Conservation (phyloP, 2,888 invertebrate species). For the Proisotoma minuta region DNA sequence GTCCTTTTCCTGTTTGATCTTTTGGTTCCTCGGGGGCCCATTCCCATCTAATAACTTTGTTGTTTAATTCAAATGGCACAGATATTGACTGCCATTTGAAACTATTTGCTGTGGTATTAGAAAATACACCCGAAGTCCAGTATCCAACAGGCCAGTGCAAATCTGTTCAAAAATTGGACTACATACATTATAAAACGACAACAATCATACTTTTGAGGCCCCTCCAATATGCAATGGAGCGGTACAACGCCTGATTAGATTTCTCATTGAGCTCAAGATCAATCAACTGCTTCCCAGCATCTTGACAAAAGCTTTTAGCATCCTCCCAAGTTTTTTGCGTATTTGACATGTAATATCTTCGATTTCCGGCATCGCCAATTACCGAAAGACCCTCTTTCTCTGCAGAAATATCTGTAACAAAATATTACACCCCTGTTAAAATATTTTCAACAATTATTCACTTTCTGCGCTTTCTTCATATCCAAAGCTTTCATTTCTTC, state of each 20-base stretch:
- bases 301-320: not conserved
- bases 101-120: not conserved
- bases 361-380: not conserved
- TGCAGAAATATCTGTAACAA: not conserved
- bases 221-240: not conserved
- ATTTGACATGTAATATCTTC: not conserved
- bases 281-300: not conserved
- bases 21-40: not conserved
- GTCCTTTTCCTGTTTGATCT: not conserved
- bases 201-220: not conserved
- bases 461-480: not conserved
- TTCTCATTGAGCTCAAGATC: not conserved
- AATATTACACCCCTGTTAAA: not conserved
- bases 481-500: not conserved
- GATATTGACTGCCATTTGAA: not conserved
- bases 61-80: not conserved
- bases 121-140: conserved; percentile 1
- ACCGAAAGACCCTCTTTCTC: not conserved
- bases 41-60: not conserved
- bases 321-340: conserved; percentile 2
- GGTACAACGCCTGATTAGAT: not conserved
- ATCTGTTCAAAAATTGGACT: not conserved
- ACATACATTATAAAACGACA: not conserved
- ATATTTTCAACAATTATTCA: not conserved
- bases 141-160: not conserved